Evolutionary conservation across 1,140 invertebrate species (phyloP), one percentile per base, ranked within the genome.

Genomic region (Heliconius eleuchia): DNA sequence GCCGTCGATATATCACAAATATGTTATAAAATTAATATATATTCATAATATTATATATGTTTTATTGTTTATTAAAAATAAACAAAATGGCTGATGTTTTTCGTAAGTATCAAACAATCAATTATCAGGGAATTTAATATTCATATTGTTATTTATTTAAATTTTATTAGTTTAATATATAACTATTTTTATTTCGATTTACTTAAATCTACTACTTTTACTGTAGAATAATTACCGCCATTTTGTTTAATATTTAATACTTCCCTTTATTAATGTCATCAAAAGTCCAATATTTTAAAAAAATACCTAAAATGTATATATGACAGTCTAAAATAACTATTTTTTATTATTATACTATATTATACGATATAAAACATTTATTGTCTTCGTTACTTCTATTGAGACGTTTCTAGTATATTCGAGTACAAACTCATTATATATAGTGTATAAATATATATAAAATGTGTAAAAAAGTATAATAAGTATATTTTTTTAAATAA

Each of bases 381-480:
- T 66, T 66, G 60, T 66, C 60, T 11, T 66, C 60, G 60, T 66
- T 66, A 27, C 60, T 27, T 66, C 60, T 66, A 16, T 66, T 30
- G 55, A 66, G 60, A 66, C 60, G 60, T 30, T 27, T 66, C 23
- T 30, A 66, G 60, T 66, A 66, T 66, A 66, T 66, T 13, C 60
- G 60, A 30, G 60, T 30, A 66, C 23, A 30, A 66, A 66, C 60
- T 66, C 27, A 66, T 30, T 66, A 66, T 66, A 60, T 23, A 66
- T 30, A 66, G 60, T 73, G 72, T 73, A 73, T 73, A 73, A n/a
- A 50, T 50, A 73, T 66, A 66, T 66, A 66, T 66, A 66, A 66
- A 66, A 13, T 66, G 60, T 66, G 27, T 23, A 66, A 66, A 66
- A 66, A 66, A 66, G 60, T 66, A 66, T 66, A 66, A 72, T 55